Percentiles rank a stretch among this genome's conserved stretches.
Evolutionary conservation across 2,888 invertebrate species (phyloP).

Genomic region (Yponomeuta plumbellus): DNA sequence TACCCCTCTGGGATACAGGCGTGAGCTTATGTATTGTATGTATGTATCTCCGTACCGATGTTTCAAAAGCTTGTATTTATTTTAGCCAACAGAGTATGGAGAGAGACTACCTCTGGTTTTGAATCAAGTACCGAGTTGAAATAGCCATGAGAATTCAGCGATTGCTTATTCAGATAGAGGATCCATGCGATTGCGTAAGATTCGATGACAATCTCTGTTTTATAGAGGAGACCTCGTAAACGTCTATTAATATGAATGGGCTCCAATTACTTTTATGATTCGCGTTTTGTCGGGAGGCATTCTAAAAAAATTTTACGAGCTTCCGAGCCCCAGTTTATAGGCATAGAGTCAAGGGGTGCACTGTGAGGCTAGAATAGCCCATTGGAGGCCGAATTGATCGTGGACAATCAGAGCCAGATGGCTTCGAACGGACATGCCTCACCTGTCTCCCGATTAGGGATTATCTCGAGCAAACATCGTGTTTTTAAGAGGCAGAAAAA

Average conservation of each 20-base stretch:
- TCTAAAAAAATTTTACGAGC: conserved; percentile 73
- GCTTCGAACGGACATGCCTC: conserved; percentile 36
- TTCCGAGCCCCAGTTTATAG: conserved; percentile 56
- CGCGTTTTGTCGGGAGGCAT: conserved; percentile 69
- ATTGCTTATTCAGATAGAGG: conserved; percentile 44
- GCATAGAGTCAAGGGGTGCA: conserved; percentile 32
- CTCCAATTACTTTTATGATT: conserved; percentile 76
- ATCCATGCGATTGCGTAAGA: conserved; percentile 51
- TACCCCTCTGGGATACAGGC: too few relatives aligned
- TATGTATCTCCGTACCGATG: too few relatives aligned
- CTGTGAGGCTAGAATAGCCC: conserved; percentile 3
- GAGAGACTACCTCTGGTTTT: too few relatives aligned
- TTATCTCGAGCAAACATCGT: not conserved
- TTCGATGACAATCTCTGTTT: conserved; percentile 73
- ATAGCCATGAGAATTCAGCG: conserved; percentile 44
- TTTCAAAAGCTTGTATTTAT: too few relatives aligned
- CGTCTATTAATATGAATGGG: conserved; percentile 77
- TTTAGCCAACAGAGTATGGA: too few relatives aligned
- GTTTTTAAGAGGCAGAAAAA: conserved; percentile 8
- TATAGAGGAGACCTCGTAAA: conserved; percentile 71
- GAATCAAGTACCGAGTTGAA: conserved; percentile 56
- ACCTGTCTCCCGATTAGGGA: conserved; percentile 34
- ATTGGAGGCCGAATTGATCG: conserved; percentile 34
- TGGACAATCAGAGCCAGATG: conserved; percentile 59
- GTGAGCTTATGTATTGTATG: too few relatives aligned